Percentiles rank a stretch among this genome's conserved stretches.
Conservation (phyloP, 2,888 invertebrate genomes). For the Ormyrus labotus region DNA sequence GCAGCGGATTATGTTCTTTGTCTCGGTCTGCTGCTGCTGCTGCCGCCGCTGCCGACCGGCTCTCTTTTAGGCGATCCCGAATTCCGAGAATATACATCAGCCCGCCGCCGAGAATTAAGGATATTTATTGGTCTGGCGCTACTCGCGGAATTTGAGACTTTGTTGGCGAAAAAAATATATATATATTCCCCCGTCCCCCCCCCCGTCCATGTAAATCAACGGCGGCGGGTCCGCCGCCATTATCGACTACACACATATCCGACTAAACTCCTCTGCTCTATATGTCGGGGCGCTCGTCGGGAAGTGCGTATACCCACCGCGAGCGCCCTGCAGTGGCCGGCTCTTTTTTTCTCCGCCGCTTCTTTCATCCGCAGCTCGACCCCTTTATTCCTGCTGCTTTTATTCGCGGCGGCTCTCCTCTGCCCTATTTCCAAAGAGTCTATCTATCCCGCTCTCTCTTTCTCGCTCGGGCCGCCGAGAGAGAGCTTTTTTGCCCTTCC, state of each 20-base stretch:
- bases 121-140: constrained; percentile 73
- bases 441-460: constrained; percentile 1
- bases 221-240: constrained; percentile 10
- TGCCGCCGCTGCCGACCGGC: too few species aligned
- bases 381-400: constrained; percentile 32
- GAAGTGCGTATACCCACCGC: too few species aligned
- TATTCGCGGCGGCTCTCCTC: constrained; percentile 34
- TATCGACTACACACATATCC: constrained; percentile 2
- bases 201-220: constrained; percentile 45
- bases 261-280: neutral
- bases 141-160: constrained; percentile 68
- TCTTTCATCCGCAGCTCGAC: constrained; percentile 24
- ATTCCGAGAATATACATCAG: constrained; percentile 71
- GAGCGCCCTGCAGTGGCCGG: too few species aligned
- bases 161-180: constrained; percentile 59
- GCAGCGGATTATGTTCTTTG: constrained; percentile 43
- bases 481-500: neutral
- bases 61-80: constrained; percentile 33
- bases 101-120: constrained; percentile 64
- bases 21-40: neutral
- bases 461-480: too few species aligned
- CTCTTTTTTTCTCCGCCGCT: constrained; percentile 12
- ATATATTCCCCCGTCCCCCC: constrained; percentile 5
- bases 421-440: constrained; percentile 29
- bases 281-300: too few species aligned